Conservation (phyloP, 2,797 vertebrate genomes). For the Sebastes kiyomatsui region DNA sequence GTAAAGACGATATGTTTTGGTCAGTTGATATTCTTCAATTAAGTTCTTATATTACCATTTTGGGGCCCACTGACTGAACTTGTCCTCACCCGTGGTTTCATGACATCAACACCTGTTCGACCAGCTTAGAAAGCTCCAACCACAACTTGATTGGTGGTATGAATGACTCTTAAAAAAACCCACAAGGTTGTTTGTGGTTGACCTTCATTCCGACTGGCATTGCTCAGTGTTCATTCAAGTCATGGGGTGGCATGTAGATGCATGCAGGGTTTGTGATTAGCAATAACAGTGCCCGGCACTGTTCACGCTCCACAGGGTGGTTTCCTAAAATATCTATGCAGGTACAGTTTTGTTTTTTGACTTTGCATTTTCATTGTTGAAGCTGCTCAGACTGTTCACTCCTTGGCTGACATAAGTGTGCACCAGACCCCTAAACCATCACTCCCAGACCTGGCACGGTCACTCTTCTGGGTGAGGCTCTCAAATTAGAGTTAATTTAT, state of each 20-base stretch:
- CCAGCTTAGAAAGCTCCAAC: conserved; percentile 14
- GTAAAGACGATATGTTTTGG: background rate
- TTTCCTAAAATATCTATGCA: conserved; percentile 2
- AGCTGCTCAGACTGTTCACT: background rate
- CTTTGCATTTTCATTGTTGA: background rate
- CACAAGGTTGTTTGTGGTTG: conserved; percentile 44
- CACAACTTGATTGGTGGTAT: conserved; percentile 20
- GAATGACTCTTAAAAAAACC: conserved; percentile 23
- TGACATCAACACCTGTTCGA: conserved; percentile 54
- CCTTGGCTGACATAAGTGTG: too few relatives aligned
- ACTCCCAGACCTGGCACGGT: background rate
- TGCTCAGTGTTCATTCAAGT: conserved; percentile 31
- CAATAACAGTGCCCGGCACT: background rate
- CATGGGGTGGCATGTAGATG: background rate
- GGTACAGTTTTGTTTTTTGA: background rate
- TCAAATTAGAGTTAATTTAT: background rate
- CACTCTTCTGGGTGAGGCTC: background rate
- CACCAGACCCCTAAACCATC: too few relatives aligned
- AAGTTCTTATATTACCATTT: background rate
- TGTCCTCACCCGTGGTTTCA: conserved; percentile 34
- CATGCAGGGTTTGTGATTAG: conserved; percentile 21
- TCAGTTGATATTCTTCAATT: background rate
- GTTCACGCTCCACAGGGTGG: background rate
- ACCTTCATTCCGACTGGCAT: conserved; percentile 25
- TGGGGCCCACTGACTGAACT: conserved; percentile 13